A percentile compares a stretch with the other conserved stretches of the same genome.
Conservation (phyloP, 2,113 vertebrate genomes). For the Parus major region DNA sequence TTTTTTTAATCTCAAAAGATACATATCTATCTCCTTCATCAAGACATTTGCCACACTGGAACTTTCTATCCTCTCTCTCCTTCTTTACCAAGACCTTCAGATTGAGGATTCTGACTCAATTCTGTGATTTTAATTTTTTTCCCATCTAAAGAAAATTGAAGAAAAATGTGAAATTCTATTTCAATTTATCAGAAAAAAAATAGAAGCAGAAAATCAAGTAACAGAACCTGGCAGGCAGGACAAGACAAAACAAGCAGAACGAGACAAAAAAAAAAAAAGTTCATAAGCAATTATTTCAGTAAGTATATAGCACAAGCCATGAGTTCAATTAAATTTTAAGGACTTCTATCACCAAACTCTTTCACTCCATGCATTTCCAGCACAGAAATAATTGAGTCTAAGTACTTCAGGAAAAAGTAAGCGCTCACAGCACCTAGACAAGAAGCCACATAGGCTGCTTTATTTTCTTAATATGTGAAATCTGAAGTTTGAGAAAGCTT, state of each 20-base stretch:
- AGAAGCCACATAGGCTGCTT: not conserved
- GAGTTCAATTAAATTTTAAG: not conserved
- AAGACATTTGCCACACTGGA: not conserved
- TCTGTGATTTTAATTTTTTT: not conserved
- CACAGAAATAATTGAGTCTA: not conserved
- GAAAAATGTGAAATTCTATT: not conserved
- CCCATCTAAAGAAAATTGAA: not conserved
- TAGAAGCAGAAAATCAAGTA: not conserved
- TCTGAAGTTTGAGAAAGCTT: not conserved
- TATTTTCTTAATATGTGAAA: not conserved
- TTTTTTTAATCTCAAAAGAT: not conserved
- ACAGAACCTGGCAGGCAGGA: not conserved
- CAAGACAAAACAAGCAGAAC: not conserved
- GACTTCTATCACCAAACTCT: not conserved
- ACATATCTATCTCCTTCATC: not conserved
- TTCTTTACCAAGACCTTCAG: not conserved
- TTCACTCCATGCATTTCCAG: not conserved
- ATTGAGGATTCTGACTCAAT: not conserved
- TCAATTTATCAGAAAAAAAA: not conserved
- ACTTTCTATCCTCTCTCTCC: not conserved
- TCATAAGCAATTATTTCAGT: not conserved
- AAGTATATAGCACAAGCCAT: not conserved
- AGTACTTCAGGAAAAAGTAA: not conserved
- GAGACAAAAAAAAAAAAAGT: not conserved
- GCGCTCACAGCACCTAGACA: not conserved